These are phyloP conservation scores for Chironomus striatipennis DNA, from an alignment of 1,140 invertebrate genomes.

Conservation along the genomic window DNA sequence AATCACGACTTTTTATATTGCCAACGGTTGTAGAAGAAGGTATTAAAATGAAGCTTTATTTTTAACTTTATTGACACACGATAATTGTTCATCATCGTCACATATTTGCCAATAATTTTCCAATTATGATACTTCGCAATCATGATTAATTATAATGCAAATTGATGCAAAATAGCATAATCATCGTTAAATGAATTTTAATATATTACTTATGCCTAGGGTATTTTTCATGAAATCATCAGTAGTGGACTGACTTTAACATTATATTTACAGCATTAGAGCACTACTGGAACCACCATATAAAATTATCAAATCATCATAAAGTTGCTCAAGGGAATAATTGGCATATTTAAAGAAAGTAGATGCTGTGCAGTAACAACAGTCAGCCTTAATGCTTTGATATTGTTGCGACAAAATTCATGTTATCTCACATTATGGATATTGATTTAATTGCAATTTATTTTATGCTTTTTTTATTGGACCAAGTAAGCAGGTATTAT, in stretches of 20 bases:
- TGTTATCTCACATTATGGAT: neutral
- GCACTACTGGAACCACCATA: neutral
- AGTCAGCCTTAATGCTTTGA: neutral
- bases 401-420: neutral
- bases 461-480: neutral
- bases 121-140: neutral
- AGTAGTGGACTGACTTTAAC: no score
- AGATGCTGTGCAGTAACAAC: neutral
- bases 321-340: neutral
- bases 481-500: no score
- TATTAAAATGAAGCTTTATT: no score
- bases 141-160: neutral
- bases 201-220: neutral
- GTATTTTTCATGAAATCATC: neutral
- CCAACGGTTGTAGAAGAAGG: no score
- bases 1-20: no score
- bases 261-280: neutral
- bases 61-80: neutral
- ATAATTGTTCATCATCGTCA: slow-evolving; percentile 6
- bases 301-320: neutral
- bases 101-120: neutral
- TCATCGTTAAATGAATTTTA: neutral
- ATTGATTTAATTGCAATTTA: slow-evolving; percentile 15
- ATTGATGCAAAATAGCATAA: neutral
- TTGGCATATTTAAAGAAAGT: neutral